Percentiles rank a stretch among this genome's conserved stretches.
Evolutionary conservation across 2,797 vertebrate species (phyloP).

Genomic region (Perodicticus potto): DNA sequence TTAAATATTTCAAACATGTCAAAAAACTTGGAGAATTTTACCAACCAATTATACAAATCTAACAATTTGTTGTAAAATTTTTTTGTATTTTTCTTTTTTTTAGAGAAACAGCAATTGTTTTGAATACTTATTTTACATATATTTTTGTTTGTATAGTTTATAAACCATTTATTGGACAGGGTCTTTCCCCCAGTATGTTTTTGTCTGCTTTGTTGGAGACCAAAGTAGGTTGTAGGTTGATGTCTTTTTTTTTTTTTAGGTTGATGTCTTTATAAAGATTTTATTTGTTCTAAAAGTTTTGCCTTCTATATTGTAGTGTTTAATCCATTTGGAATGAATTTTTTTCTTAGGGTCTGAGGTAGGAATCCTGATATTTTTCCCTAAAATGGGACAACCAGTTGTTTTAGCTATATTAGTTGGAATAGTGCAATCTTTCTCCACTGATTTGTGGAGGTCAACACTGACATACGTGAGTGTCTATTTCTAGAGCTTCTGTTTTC

Average conservation of each 20-base stretch:
- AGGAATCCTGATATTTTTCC: neutral
- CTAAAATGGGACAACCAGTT: neutral
- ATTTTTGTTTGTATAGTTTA: slow-evolving; percentile 8
- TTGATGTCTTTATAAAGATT: neutral
- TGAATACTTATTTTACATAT: neutral
- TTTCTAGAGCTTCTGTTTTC: neutral
- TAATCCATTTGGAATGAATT: neutral
- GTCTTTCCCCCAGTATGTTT: neutral
- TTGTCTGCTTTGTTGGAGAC: neutral
- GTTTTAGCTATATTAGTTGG: neutral
- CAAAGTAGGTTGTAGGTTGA: neutral
- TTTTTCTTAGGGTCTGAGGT: neutral
- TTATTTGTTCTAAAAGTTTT: slow-evolving; percentile 12
- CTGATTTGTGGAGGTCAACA: neutral
- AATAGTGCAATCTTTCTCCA: neutral
- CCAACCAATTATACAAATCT: neutral
- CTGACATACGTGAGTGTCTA: neutral
- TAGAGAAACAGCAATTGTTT: neutral
- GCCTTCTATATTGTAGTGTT: neutral
- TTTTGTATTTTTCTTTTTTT: neutral
- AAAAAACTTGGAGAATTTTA: slow-evolving; percentile 38
- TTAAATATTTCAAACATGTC: slow-evolving; percentile 12
- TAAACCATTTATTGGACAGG: neutral
- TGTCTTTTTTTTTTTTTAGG: neutral
- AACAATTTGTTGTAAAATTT: neutral